These are phyloP conservation scores for Boulengeromyrus knoepffleri DNA, from an alignment of 2,113 vertebrate genomes.

Conservation along the genomic window DNA sequence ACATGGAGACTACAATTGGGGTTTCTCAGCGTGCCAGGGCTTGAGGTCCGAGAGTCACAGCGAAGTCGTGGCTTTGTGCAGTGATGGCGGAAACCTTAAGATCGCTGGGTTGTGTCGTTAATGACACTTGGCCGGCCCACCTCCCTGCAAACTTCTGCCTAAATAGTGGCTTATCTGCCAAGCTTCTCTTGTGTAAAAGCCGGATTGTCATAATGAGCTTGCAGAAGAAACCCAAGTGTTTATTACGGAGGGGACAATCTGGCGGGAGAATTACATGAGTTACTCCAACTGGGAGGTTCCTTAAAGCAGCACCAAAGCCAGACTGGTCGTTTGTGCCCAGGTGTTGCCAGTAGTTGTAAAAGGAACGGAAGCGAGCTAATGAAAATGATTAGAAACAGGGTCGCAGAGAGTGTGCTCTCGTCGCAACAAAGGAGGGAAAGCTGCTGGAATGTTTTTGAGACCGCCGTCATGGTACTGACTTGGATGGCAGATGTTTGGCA, in stretches of 20 bases:
- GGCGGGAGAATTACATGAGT: background rate
- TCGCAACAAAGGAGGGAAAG: constrained; percentile 24
- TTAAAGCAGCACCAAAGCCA: background rate
- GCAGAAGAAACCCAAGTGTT: background rate
- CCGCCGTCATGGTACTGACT: background rate
- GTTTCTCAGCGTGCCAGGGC: background rate
- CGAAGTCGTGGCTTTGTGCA: background rate
- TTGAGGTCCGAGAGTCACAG: background rate
- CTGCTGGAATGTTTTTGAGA: background rate
- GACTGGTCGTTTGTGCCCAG: background rate
- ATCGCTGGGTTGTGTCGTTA: background rate
- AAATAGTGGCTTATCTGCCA: background rate
- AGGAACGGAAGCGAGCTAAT: background rate
- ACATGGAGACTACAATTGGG: background rate
- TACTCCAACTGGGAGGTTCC: background rate
- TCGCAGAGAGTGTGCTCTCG: background rate
- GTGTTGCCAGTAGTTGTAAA: background rate
- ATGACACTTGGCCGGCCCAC: background rate
- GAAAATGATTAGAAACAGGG: background rate
- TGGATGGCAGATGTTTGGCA: background rate
- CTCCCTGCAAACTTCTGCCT: background rate
- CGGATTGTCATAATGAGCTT: background rate
- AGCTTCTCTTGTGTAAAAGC: background rate
- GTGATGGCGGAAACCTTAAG: background rate
- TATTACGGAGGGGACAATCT: background rate